Evolutionary conservation across 2,888 invertebrate species (phyloP), one percentile per base, ranked within the genome.

Genomic region (Julus scanicus): DNA sequence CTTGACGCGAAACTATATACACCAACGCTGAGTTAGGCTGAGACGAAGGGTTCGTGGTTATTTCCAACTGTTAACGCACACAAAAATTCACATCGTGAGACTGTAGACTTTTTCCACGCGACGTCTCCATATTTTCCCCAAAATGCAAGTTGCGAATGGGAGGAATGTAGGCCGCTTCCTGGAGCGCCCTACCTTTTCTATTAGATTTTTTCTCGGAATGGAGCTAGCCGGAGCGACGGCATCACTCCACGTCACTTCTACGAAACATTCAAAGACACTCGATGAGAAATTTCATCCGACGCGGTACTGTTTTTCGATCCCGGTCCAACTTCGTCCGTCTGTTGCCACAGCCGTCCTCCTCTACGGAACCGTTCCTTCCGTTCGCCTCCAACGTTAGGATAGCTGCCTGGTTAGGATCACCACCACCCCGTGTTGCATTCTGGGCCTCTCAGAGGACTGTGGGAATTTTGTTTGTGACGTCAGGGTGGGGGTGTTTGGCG

Each of bases 51-150:
- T 57, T 57, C 57, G 1, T 15, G 57, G 1, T 57, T 57, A 57
- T n/a, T 57, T 57, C 57, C 57, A 57, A 57, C 17, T 17, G 57
- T 57, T 57, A 15, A 57, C 57, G 15, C 57, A n/a, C n/a, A 17
- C 57, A 57, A 57, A 57, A 57, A 57, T 57, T 17, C 57, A 44
- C 57, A n/a, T 15, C 15, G 57, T 57, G 15, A 57, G 57, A 57
- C 17, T 17, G n/a, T 57, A 17, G 17, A 57, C 57, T 57, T 57
- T 57, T 57, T n/a, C 57, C 57, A 57, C 57, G 57, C 57, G 57
- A 57, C 57, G 57, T 57, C 57, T 57, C 57, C 57, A 57, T 57
- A 57, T 57, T 57, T 57, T 57, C 57, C 57, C 57, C 57, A n/a
- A 57, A 57, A 57, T 53, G 44, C 44, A 44, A 44, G 44, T 15